Evolutionary conservation across 2,797 vertebrate genomes (phyloP).

Genomic region (Morelia viridis): DNA sequence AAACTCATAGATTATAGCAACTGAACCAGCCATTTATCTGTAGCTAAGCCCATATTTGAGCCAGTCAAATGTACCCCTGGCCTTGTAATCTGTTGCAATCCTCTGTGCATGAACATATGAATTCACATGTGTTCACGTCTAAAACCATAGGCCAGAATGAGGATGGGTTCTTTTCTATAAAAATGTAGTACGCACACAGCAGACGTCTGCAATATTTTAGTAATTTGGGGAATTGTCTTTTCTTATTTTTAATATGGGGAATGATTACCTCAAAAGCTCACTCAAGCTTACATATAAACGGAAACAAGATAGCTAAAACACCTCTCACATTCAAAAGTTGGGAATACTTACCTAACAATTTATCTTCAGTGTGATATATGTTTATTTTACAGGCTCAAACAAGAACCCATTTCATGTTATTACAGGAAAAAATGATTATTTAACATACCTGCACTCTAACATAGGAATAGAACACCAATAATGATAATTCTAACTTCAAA

Average conservation of each 20-base stretch:
- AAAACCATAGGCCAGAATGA: neutral
- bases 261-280: neutral
- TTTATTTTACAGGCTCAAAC: neutral
- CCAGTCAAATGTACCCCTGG: neutral
- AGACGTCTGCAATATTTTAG: neutral
- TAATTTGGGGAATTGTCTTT: neutral
- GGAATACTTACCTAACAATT: neutral
- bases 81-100: neutral
- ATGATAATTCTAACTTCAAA: neutral
- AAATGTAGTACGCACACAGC: neutral
- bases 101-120: neutral
- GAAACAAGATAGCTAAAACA: neutral
- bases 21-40: neutral
- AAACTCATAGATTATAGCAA: neutral
- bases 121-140: neutral
- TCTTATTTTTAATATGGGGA: neutral
- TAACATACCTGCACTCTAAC: neutral
- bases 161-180: neutral
- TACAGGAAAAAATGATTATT: neutral
- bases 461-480: neutral
- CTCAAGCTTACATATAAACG: neutral
- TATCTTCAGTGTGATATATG: neutral
- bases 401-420: neutral
- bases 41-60: neutral
- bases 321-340: neutral